phyloP scores from a whole-genome alignment of 2,113 vertebrate species.

The Neolamprologus tretocephalus region DNA sequence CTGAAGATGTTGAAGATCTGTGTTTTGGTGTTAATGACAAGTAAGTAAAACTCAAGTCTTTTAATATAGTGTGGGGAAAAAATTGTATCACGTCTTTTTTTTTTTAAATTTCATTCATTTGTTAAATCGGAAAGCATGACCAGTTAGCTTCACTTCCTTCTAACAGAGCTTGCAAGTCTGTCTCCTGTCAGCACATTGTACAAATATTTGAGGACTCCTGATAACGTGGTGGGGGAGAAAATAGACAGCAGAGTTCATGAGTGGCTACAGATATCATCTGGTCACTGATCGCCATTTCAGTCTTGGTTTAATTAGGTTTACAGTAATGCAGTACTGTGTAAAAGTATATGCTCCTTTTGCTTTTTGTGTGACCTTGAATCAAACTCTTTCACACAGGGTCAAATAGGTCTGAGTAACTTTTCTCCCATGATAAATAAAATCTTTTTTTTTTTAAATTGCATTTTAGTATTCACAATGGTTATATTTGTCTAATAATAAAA shows the following conservation, averaged over 20 bases:
- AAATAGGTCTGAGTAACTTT: neutral
- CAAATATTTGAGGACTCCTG: neutral
- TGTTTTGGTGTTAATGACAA: slow-evolving; percentile 62
- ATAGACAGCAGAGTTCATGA: neutral
- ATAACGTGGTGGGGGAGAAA: neutral
- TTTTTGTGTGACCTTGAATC: neutral
- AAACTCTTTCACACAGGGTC: neutral
- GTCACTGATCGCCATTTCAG: neutral
- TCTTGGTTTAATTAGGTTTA: neutral
- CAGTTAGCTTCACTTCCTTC: neutral
- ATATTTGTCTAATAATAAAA: neutral
- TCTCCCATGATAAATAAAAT: neutral
- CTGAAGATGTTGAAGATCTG: slow-evolving; percentile 61
- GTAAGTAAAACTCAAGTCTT: slow-evolving; percentile 47
- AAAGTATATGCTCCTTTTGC: neutral
- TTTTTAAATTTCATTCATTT: neutral
- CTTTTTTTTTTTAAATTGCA: neutral
- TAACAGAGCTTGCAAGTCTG: neutral
- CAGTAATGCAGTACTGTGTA: neutral
- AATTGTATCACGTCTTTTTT: neutral
- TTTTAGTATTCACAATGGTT: neutral
- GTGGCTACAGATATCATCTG: neutral
- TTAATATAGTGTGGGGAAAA: neutral
- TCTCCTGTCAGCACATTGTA: neutral
- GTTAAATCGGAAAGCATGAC: neutral